Conservation (phyloP, 1,140 invertebrate genomes). For the Leptinotarsa lineolata region DNA sequence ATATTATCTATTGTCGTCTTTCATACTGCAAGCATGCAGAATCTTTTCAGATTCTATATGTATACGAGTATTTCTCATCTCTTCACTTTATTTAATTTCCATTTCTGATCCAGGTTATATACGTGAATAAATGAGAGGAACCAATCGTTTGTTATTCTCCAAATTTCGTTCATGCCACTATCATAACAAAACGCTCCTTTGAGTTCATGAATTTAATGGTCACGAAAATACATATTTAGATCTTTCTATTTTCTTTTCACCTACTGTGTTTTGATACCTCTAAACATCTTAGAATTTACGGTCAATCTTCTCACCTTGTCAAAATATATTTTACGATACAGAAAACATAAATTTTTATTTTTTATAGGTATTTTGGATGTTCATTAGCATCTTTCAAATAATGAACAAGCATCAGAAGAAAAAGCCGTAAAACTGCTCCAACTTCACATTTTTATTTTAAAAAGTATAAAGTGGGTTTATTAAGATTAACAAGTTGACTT, state of each 20-base stretch:
- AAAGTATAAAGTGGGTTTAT: constrained; percentile 30
- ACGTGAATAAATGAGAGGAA: no score
- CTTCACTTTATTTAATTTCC: no score
- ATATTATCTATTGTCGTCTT: no score
- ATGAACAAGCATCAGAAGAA: constrained; percentile 17
- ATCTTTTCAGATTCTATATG: no score
- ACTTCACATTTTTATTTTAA: constrained; percentile 27
- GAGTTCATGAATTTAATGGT: background rate
- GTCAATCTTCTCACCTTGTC: constrained; percentile 19
- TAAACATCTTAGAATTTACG: constrained; percentile 10
- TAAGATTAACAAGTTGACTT: constrained; percentile 28
- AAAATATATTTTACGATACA: constrained; percentile 14
- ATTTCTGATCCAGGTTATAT: no score
- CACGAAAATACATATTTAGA: background rate
- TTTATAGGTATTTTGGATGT: constrained; percentile 10
- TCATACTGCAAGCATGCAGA: no score
- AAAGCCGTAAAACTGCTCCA: constrained; percentile 16
- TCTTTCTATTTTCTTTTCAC: background rate
- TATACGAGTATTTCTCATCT: no score
- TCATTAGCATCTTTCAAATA: constrained; percentile 22
- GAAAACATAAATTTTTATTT: background rate
- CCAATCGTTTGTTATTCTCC: no score
- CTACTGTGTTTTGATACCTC: background rate
- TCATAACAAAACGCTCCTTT: background rate
- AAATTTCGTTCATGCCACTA: no score